These are phyloP conservation scores for Sitophilus oryzae DNA, from an alignment of 1,140 invertebrate species.

Conservation along the genomic window DNA sequence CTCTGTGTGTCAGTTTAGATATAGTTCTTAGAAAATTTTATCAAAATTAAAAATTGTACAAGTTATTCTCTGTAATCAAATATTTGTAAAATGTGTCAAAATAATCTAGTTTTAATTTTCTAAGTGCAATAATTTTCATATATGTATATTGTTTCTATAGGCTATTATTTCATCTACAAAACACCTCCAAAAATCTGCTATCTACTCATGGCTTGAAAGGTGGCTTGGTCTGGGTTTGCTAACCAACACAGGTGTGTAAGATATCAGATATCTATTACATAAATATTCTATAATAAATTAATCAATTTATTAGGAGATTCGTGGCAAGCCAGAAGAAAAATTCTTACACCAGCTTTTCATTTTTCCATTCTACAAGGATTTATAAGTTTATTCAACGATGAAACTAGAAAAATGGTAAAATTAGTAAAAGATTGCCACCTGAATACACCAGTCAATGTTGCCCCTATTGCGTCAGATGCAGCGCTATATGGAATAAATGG, in stretches of 20 bases:
- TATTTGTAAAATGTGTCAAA: too few relatives aligned
- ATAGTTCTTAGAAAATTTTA: too few relatives aligned
- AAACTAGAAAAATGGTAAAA: constrained; percentile 42
- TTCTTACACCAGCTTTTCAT: constrained; percentile 79
- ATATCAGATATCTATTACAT: too few relatives aligned
- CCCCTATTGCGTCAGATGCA: background rate
- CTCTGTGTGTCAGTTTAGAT: too few relatives aligned
- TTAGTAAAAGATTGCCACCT: background rate
- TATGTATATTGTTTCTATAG: too few relatives aligned
- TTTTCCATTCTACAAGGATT: constrained; percentile 78
- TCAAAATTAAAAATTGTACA: too few relatives aligned
- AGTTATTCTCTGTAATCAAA: too few relatives aligned
- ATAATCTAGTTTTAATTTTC: too few relatives aligned
- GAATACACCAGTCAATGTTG: background rate
- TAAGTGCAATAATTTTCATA: too few relatives aligned
- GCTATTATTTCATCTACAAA: too few relatives aligned
- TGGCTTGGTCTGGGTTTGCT: constrained; percentile 66
- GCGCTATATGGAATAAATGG: background rate
- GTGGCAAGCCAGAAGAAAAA: constrained; percentile 68
- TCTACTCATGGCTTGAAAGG: constrained; percentile 10
- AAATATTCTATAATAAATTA: background rate
- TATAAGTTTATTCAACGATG: constrained; percentile 61
- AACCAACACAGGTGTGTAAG: constrained; percentile 46
- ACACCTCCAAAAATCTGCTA: constrained; percentile 14
- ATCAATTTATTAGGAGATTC: constrained; percentile 54